Conservation (phyloP, 2,113 vertebrate genomes). For the Elanoides forficatus region DNA sequence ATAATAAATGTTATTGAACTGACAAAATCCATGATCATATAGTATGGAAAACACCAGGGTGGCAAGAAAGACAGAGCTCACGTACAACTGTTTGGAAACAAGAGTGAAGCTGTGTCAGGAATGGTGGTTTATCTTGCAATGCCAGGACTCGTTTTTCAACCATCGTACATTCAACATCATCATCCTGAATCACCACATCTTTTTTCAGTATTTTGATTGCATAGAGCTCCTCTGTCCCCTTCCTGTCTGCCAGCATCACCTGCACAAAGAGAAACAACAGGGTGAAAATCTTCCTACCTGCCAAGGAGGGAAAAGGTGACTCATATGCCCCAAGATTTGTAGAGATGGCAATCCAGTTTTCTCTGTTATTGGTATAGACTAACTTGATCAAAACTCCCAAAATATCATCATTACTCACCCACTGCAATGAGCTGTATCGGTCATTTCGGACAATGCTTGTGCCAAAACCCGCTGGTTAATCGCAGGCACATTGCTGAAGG, state of each 20-base stretch:
- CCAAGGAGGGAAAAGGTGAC: neutral
- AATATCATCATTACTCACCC: neutral
- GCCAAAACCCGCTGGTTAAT: neutral
- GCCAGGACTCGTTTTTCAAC: constrained; percentile 96
- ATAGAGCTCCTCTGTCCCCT: constrained; percentile 90
- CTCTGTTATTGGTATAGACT: neutral
- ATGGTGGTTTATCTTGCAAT: constrained; percentile 88
- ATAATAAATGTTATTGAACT: neutral
- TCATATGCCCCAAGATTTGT: neutral
- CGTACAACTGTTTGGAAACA: constrained; percentile 97
- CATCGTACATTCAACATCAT: constrained; percentile 98
- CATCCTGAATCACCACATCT: constrained; percentile 98
- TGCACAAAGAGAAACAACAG: constrained; percentile 24
- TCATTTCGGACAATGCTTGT: neutral
- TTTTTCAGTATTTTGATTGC: constrained; percentile 98
- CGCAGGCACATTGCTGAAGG: neutral
- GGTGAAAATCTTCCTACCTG: neutral
- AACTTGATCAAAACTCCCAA: neutral
- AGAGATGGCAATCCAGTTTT: neutral
- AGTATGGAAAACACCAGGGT: neutral
- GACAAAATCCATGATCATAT: neutral
- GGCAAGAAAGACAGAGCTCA: neutral
- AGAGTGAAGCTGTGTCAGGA: constrained; percentile 95
- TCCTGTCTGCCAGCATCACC: constrained; percentile 97
- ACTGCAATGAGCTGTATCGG: neutral